phyloP scores from a whole-genome alignment of 2,113 vertebrate genomes.

The Conger conger region DNA sequence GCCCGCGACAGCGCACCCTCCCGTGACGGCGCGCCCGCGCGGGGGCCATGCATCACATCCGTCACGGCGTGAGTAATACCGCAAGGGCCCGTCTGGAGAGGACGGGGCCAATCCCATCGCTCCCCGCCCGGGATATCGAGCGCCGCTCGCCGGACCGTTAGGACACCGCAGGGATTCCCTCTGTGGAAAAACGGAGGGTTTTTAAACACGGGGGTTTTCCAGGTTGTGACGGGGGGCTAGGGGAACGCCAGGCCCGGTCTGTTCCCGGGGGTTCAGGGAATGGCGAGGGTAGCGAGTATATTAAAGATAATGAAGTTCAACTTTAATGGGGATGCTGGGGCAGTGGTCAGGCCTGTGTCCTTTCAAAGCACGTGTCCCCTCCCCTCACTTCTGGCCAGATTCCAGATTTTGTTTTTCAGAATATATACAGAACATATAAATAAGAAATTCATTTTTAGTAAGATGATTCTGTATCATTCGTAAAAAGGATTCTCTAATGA shows the following conservation, averaged over 20 bases:
- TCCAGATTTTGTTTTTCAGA: no score
- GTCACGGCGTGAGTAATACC: conserved; percentile 76
- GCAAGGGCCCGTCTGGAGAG: conserved; percentile 60
- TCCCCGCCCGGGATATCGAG: conserved; percentile 63
- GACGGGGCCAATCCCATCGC: conserved; percentile 46
- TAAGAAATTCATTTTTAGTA: no score
- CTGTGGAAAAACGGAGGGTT: conserved; percentile 36
- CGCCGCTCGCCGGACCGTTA: conserved; percentile 56
- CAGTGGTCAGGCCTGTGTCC: conserved; percentile 16
- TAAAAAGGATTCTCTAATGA: no score
- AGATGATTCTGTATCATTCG: no score
- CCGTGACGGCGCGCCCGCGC: conserved; percentile 65
- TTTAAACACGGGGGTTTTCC: conserved; percentile 30
- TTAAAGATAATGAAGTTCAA: not conserved
- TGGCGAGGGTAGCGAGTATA: not conserved
- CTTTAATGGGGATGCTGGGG: not conserved
- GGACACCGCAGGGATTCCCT: conserved; percentile 65
- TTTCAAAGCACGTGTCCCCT: not conserved
- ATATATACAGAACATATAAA: no score
- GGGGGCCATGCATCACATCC: conserved; percentile 81
- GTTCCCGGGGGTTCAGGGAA: not conserved
- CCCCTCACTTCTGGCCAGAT: not conserved
- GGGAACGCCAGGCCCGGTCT: conserved; percentile 18
- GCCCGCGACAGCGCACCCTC: conserved; percentile 74
- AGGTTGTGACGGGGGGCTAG: conserved; percentile 24